These are phyloP conservation scores for Criorhina ranunculi DNA, from an alignment of 2,888 invertebrate species.

Conservation along the genomic window DNA sequence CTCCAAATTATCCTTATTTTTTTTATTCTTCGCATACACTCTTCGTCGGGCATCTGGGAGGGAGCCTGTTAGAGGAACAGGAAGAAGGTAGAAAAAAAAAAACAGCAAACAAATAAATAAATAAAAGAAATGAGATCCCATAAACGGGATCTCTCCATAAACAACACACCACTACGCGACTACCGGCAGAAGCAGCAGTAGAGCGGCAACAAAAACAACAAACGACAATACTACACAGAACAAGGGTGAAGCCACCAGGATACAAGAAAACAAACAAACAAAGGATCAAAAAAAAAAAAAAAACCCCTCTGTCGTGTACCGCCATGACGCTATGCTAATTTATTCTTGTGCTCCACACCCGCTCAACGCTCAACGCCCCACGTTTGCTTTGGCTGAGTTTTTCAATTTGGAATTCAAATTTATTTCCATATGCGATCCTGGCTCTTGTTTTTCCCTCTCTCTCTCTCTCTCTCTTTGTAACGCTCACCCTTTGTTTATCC, in stretches of 20 bases:
- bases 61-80: not conserved
- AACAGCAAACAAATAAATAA: conserved; percentile 54
- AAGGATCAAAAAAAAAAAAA: conserved; percentile 47
- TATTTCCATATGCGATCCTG: conserved; percentile 73
- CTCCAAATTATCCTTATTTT: conserved; percentile 48
- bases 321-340: conserved; percentile 66
- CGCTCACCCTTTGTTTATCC: conserved; percentile 60
- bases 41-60: not conserved
- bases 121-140: conserved; percentile 70
- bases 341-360: conserved; percentile 29
- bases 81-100: not conserved
- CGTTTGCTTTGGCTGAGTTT: conserved; percentile 38
- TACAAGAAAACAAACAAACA: conserved; percentile 58
- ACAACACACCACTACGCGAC: conserved; percentile 14
- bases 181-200: conserved; percentile 5
- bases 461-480: conserved; percentile 53
- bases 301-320: conserved; percentile 45
- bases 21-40: not conserved
- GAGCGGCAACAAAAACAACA: conserved; percentile 1
- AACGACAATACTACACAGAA: not conserved
- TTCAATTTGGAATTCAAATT: conserved; percentile 75
- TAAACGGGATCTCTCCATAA: conserved; percentile 68
- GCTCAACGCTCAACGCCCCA: no score
- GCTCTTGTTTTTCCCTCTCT: conserved; percentile 25
- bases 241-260: conserved; percentile 42